Base-by-base conservation (phyloP, 2,113 vertebrate species). In the Lepisosteus oculatus region DNA sequence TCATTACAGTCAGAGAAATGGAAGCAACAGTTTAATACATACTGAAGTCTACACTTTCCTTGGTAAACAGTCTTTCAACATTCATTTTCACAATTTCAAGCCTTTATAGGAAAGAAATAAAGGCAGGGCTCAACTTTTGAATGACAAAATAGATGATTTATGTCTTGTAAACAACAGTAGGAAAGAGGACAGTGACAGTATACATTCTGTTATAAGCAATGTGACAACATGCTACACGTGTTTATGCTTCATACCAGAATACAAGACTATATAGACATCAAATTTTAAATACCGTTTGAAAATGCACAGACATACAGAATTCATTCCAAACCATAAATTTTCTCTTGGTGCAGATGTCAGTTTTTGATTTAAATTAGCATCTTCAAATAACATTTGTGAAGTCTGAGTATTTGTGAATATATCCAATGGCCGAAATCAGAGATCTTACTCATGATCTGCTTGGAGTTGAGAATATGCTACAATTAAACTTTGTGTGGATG, bases 201-300 rank as follows among this genome's bases (percentile, higher is more conserved):
- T 90, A 92, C 91, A 91, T 92, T 90, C 89, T 84, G 82, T 80
- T 89, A 80, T 82, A 82, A 87, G 82, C 85, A 84, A 80, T 43
- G 83, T 84, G 83, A 88, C 86, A 85, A 89, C 87, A 88, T 87
- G 86, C 84, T 85, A 85, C 79, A 81, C 84, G 80, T 80, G 80
- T 82, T 81, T 83, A 75, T 78, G 81, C 74, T 80, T 81, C 43
- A 57, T 75, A 81, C 78, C 29, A 87, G 76, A 61, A 43, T 66
- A 55, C 63, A 61, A 61, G 47, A 85, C 85, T 75, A 86, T 75
- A 80, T 79, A 68, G 78, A 84, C 79, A 73, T 74, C 78, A 68
- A 82, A 80, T 83, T 76, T 64, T 74, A 84, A 77, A 79, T 67
- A 82, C 67, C 15, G 73, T 74, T 70, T 72, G 75, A 83, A 78